Percentiles rank a stretch among this genome's conserved stretches.
Conservation (phyloP, 1,140 invertebrate genomes). For the Nixonia krombeini region DNA sequence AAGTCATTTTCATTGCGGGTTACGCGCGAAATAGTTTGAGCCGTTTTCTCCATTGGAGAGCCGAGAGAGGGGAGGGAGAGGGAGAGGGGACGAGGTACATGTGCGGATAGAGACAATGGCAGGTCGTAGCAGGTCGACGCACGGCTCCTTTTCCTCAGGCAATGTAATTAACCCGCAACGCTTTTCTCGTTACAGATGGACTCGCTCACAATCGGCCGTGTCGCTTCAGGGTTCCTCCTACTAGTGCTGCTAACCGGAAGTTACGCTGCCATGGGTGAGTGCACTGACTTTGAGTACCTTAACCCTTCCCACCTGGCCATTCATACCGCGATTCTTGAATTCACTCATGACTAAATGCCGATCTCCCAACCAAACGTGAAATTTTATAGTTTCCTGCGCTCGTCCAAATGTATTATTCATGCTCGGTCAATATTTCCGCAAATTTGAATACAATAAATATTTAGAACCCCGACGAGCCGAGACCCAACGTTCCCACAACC, state of each 20-base stretch:
- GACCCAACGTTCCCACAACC: no score
- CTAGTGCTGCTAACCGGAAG: conserved; percentile 54
- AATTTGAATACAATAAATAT: conserved; percentile 43
- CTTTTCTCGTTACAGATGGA: conserved; percentile 65
- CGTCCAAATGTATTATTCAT: conserved; percentile 32
- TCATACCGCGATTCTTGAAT: conserved; percentile 26
- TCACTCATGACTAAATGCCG: conserved; percentile 20
- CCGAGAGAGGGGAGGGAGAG: no score
- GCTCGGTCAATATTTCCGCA: conserved; percentile 6
- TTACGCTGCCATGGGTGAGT: conserved; percentile 60
- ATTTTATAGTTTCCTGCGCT: conserved; percentile 20
- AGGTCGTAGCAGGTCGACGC: conserved; percentile 40
- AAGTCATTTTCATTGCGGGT: no score
- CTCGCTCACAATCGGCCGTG: conserved; percentile 57
- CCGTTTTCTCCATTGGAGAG: no score
- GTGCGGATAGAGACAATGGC: conserved; percentile 39
- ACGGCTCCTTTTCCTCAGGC: conserved; percentile 31
- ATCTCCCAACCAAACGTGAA: conserved; percentile 26
- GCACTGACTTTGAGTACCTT: conserved; percentile 30
- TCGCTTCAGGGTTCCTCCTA: conserved; percentile 55
- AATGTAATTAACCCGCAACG: conserved; percentile 44
- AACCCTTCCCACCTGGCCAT: conserved; percentile 7
- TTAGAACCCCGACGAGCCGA: no score
- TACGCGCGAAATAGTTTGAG: no score
- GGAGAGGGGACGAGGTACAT: conserved; percentile 5